A percentile compares a stretch with the other conserved stretches of the same genome.
Evolutionary conservation across 2,113 vertebrate genomes (phyloP).

Genomic region (Rattus norvegicus): DNA sequence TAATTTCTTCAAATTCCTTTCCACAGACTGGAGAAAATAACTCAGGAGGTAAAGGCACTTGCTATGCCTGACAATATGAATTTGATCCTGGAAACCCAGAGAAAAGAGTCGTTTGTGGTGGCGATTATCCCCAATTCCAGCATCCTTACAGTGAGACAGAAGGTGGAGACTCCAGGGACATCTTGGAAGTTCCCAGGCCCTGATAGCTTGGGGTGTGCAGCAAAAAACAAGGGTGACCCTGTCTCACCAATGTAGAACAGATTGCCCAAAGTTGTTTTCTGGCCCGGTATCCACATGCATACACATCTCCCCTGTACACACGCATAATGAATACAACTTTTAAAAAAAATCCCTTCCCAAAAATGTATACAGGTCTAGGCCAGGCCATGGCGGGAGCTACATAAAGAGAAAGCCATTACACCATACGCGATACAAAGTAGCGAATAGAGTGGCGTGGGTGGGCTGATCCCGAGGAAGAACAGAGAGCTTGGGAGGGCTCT

Average conservation of each 20-base stretch:
- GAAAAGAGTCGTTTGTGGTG: neutral
- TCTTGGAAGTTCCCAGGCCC: neutral
- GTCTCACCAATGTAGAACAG: neutral
- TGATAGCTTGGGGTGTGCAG: neutral
- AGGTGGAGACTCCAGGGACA: too few relatives aligned
- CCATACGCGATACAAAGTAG: neutral
- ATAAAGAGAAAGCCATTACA: neutral
- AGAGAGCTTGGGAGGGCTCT: neutral
- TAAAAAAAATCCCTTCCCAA: neutral
- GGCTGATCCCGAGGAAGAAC: neutral
- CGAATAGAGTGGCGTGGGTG: neutral
- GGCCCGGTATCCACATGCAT: fast-evolving
- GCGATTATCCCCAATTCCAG: too few relatives aligned
- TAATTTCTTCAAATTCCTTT: neutral
- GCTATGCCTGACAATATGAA: neutral
- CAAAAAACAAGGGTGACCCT: neutral
- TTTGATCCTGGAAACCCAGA: neutral
- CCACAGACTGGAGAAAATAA: neutral
- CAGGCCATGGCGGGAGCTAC: neutral
- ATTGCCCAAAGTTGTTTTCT: too few relatives aligned
- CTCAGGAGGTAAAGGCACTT: neutral
- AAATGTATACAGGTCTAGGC: neutral
- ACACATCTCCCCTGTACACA: neutral
- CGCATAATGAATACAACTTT: too few relatives aligned
- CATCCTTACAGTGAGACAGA: neutral